phyloP scores from a whole-genome alignment of 2,888 invertebrate species.

The Seira ritae region DNA sequence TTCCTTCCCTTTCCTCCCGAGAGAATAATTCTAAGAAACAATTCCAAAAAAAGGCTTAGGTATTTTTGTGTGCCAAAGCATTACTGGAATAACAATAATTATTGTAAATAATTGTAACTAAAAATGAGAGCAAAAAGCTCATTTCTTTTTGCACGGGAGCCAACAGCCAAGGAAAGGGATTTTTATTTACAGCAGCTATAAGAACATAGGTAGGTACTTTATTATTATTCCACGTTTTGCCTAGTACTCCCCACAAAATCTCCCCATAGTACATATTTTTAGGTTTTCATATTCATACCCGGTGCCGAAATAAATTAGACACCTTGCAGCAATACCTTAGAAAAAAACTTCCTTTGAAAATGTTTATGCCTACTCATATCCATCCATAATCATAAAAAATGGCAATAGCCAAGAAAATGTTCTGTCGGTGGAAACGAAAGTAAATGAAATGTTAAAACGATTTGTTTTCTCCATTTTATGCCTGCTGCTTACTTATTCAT shows the following conservation, averaged over 20 bases:
- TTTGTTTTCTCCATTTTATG: conserved; percentile 20
- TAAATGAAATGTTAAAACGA: not conserved
- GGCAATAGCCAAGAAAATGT: not conserved
- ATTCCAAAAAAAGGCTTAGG: no score
- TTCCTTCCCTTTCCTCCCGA: not conserved
- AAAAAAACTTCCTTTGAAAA: no score
- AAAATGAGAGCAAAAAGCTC: not conserved
- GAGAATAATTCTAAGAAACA: no score
- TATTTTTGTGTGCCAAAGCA: not conserved
- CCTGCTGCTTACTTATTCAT: conserved; percentile 31
- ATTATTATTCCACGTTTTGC: not conserved
- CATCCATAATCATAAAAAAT: not conserved
- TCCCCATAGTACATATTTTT: no score
- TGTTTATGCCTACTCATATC: not conserved
- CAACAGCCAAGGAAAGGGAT: not conserved
- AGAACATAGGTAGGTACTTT: no score
- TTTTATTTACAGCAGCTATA: no score
- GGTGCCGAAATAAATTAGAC: not conserved
- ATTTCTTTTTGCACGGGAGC: not conserved
- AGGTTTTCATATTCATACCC: no score
- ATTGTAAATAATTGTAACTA: not conserved
- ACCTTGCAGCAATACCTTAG: not conserved
- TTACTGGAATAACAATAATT: not conserved
- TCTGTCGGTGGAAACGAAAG: not conserved
- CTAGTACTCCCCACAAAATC: no score